These are phyloP conservation scores for Mormyrus lacerda DNA, from an alignment of 2,113 vertebrate genomes.

Conservation along the genomic window DNA sequence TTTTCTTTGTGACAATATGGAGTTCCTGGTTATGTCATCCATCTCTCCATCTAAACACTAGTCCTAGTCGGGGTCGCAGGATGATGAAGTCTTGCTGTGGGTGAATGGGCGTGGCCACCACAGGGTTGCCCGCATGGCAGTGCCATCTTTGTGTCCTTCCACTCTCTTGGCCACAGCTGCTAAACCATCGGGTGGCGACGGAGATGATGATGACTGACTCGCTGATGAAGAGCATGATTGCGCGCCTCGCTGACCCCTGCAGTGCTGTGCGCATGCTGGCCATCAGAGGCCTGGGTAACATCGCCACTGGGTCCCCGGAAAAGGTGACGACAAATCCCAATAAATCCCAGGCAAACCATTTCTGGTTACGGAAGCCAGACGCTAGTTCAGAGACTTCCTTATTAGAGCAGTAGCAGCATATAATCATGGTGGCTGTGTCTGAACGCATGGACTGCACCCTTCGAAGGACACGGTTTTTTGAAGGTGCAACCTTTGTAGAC, in stretches of 20 bases:
- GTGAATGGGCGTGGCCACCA: not conserved
- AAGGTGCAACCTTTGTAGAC: not conserved
- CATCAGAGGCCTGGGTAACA: constrained; percentile 76
- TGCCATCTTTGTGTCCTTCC: not conserved
- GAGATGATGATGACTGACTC: constrained; percentile 78
- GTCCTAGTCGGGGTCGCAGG: not conserved
- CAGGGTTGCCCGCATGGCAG: not conserved
- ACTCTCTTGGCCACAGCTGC: constrained; percentile 52
- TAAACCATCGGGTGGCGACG: constrained; percentile 65
- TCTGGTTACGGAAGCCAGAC: not conserved
- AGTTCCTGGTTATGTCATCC: not conserved
- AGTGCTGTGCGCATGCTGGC: constrained; percentile 69
- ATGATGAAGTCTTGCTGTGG: not conserved
- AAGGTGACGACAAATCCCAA: constrained; percentile 58
- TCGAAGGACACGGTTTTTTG: not conserved
- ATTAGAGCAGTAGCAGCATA: not conserved
- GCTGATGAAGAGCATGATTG: constrained; percentile 72
- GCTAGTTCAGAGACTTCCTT: not conserved
- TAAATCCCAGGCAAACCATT: not conserved
- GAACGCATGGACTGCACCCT: not conserved
- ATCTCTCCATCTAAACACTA: not conserved
- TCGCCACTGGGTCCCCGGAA: constrained; percentile 65
- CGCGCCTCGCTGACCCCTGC: constrained; percentile 69
- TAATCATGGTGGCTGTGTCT: not conserved
- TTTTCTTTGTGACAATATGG: not conserved